phyloP scores from a whole-genome alignment of 2,888 invertebrate genomes.

The Volucella inanis region DNA sequence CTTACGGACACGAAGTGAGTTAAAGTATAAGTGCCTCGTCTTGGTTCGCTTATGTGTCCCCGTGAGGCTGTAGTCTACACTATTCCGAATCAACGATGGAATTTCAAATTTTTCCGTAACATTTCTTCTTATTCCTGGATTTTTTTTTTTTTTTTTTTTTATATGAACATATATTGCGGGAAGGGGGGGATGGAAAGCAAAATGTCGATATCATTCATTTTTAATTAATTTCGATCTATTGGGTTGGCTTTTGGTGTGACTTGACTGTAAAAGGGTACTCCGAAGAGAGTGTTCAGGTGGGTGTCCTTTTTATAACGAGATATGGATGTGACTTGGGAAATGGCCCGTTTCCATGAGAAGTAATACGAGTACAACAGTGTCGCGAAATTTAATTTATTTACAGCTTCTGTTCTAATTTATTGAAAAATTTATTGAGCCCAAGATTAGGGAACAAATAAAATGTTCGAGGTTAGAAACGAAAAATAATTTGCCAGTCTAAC shows the following conservation, averaged over 20 bases:
- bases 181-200: neutral
- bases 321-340: no score
- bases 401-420: neutral
- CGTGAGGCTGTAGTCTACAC: slow-evolving; percentile 66
- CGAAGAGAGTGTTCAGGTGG: no score
- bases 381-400: slow-evolving; percentile 26
- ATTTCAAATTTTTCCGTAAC: slow-evolving; percentile 63
- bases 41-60: slow-evolving; percentile 48
- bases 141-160: slow-evolving; percentile 2
- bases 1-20: slow-evolving; percentile 37
- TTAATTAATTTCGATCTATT: slow-evolving; percentile 68
- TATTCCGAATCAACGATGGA: slow-evolving; percentile 67
- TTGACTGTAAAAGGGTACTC: neutral
- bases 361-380: neutral
- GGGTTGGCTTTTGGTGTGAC: slow-evolving; percentile 15
- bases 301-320: no score
- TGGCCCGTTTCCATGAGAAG: neutral
- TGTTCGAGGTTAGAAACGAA: slow-evolving; percentile 37
- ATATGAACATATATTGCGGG: no score
- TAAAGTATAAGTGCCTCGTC: slow-evolving; percentile 63
- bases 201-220: slow-evolving; percentile 73
- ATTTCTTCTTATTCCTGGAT: neutral
- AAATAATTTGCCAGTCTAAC: slow-evolving; percentile 48
- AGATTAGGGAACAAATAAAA: slow-evolving; percentile 65
- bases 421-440: slow-evolving; percentile 61